Evolutionary conservation across 53 echinoderm and acorn worm genomes (phyloP), one percentile per base, ranked within the genome.

Genomic region (Crossaster papposus): DNA sequence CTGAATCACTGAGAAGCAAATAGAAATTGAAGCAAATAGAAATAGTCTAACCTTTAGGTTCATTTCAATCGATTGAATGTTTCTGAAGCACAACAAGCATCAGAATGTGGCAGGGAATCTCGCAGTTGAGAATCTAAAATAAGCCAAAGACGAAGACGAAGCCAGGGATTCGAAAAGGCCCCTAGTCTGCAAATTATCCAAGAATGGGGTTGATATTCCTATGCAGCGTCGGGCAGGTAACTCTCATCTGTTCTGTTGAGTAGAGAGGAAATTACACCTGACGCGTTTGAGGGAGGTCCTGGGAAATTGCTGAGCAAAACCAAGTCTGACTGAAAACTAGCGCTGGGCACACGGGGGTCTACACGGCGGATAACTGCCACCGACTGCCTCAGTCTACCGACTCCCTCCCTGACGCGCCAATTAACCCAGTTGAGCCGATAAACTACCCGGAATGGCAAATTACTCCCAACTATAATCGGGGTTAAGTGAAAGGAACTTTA

Each of bases 211-310:
- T 22, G 9, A 44, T 9, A 33, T 58, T 23, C 23, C 33, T n/a
- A n/a, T n/a, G n/a, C 33, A 35, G 13, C 22, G 31, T 10, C 24
- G 22, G 54, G 62, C 68, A 68, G 68, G 24, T 68, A 44, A 44
- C 9, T 87, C 62, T 30, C 76, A 53, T 87, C 87, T 34, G n/a
- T n/a, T n/a, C n/a, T 35, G 44, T 4, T 1, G 62, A 36, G 54
- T 37, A 62, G 87, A 26, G 35, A 75, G 87, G 87, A 87, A 87
- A 87, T 87, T 87, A 53, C 76, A 58, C 37, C 30, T 62, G 87
- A 87, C 87, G 36, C 72, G 72, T 87, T 62, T 62, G 35, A 87
- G 77, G 44, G 87, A 55, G 87, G 87, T 75, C 77, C 77, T 31
- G 23, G 33, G 55, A 33, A 54, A 87, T 77, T 75, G n/a, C n/a